A percentile compares a stretch with the other conserved stretches of the same genome.
Conservation (phyloP, 2,888 invertebrate genomes). For the Kryphioiulus occultus region DNA sequence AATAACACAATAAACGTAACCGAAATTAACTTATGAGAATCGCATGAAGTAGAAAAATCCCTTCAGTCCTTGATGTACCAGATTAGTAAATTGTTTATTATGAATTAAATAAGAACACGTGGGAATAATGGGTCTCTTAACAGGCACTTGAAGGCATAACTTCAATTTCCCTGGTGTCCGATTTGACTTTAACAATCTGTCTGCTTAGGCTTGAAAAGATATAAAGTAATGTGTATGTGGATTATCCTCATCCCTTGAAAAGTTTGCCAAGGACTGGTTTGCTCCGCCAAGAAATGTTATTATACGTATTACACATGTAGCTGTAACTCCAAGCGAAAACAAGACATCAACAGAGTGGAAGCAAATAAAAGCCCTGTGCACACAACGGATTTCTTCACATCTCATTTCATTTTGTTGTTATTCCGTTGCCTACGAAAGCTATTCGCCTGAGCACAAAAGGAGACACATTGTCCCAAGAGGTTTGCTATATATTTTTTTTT, state of each 20-base stretch:
- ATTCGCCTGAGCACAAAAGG: slow-evolving; percentile 14
- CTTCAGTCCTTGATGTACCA: too few relatives aligned
- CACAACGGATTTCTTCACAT: slow-evolving; percentile 14
- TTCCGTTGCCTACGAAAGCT: slow-evolving; percentile 7
- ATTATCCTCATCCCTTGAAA: not conserved
- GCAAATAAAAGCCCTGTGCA: slow-evolving; percentile 26
- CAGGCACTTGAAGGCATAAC: not conserved
- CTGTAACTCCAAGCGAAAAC: not conserved
- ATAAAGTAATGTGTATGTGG: not conserved
- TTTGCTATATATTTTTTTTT: not conserved
- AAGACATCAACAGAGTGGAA: not conserved
- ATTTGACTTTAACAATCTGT: not conserved
- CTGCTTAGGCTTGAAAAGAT: not conserved
- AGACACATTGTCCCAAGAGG: slow-evolving; percentile 26
- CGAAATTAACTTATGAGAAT: too few relatives aligned
- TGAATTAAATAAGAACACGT: not conserved
- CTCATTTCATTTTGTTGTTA: slow-evolving; percentile 35
- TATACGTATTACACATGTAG: not conserved
- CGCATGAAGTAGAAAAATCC: too few relatives aligned
- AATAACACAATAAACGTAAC: too few relatives aligned
- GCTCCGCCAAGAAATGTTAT: not conserved
- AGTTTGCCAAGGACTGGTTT: not conserved
- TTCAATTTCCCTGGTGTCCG: not conserved
- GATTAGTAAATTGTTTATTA: too few relatives aligned
- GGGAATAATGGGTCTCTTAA: not conserved